A percentile compares a stretch with the other conserved stretches of the same genome.
Conservation (phyloP, 2,888 invertebrate species). For the Caenorhabditis zanzibari region DNA sequence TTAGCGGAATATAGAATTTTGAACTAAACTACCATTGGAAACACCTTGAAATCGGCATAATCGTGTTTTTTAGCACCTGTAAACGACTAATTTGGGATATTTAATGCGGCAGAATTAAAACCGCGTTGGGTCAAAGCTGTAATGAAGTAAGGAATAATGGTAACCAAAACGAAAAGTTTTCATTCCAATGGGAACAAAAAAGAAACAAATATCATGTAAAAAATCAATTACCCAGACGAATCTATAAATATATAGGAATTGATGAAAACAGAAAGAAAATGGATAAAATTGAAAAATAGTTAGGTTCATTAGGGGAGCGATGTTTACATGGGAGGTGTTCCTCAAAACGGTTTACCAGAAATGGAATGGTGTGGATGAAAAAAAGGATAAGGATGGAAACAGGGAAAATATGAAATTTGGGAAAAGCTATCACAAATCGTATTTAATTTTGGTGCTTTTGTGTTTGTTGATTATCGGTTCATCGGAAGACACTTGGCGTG, state of each 20-base stretch:
- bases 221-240: not conserved
- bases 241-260: slow-evolving; percentile 1
- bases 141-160: not conserved
- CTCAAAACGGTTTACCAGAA: slow-evolving; percentile 4
- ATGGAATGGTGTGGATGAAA: not conserved
- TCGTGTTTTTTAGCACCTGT: not conserved
- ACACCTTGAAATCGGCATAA: too few relatives aligned
- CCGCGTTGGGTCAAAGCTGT: slow-evolving; percentile 5
- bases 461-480: slow-evolving; percentile 13
- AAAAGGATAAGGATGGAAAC: not conserved
- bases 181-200: slow-evolving; percentile 21
- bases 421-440: slow-evolving; percentile 37
- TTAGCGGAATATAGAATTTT: too few relatives aligned
- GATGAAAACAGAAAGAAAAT: slow-evolving; percentile 19
- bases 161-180: slow-evolving; percentile 3
- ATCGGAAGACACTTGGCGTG: not conserved
- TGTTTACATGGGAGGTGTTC: not conserved
- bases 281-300: slow-evolving; percentile 27
- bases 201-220: slow-evolving; percentile 26
- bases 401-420: not conserved
- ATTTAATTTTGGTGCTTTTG: slow-evolving; percentile 59
- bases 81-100: not conserved
- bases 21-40: too few relatives aligned
- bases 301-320: not conserved
- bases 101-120: slow-evolving; percentile 31